These are phyloP conservation scores for Cantharis flavilabris DNA, from an alignment of 2,888 invertebrate genomes.

Conservation along the genomic window DNA sequence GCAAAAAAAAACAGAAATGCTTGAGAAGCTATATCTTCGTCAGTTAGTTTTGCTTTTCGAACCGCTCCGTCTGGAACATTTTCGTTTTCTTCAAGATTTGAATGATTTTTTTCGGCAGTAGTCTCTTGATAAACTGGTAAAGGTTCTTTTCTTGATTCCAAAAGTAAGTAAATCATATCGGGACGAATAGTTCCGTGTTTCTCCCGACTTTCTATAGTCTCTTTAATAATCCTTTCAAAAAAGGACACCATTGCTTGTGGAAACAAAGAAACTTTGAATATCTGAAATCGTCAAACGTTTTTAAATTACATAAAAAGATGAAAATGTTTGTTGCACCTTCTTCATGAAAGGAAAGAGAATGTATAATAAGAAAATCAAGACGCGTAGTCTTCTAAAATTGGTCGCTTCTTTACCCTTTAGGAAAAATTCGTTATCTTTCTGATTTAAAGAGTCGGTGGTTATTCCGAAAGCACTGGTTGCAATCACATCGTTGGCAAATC, in stretches of 20 bases:
- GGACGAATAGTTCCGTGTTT: conserved; percentile 9
- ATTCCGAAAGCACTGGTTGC: background rate
- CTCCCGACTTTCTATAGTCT: conserved; percentile 24
- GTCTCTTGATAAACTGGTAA: background rate
- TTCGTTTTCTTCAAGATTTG: background rate
- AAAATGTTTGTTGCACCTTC: background rate
- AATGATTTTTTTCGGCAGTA: background rate
- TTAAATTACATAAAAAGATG: background rate
- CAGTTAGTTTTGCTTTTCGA: background rate
- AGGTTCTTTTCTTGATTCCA: conserved; percentile 22
- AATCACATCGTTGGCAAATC: background rate
- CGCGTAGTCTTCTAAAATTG: background rate
- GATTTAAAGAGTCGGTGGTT: background rate
- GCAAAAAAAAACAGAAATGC: conserved; percentile 7
- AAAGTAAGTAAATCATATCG: conserved; percentile 22
- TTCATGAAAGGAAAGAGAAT: background rate
- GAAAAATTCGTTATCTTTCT: conserved; percentile 7
- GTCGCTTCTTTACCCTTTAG: background rate
- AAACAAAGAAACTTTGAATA: conserved; percentile 7
- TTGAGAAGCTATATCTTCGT: conserved; percentile 14
- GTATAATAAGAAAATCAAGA: background rate
- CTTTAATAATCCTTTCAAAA: conserved; percentile 31
- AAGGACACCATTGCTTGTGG: conserved; percentile 13
- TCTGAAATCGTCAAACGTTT: background rate
- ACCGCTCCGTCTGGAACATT: background rate